A percentile compares a stretch with the other conserved stretches of the same genome.
phyloP scores from a whole-genome alignment of 2,888 invertebrate species.

The Himalopsyche kuldschensis region DNA sequence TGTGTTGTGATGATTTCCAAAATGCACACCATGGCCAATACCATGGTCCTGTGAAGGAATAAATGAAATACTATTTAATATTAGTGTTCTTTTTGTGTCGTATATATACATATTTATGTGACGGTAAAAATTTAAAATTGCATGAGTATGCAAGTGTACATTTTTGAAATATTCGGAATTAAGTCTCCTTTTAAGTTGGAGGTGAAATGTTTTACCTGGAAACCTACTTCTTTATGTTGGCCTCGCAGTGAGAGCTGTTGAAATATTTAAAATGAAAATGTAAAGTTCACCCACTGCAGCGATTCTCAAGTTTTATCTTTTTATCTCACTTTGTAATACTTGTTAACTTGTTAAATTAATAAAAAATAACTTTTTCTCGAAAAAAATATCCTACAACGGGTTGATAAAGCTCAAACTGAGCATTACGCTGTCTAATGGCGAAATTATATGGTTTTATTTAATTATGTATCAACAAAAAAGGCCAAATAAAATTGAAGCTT shows the following conservation, averaged over 20 bases:
- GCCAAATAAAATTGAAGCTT: too few relatives aligned
- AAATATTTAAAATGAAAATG: background rate
- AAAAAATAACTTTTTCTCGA: background rate
- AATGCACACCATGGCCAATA: conserved; percentile 71
- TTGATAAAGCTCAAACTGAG: too few relatives aligned
- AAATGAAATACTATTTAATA: too few relatives aligned
- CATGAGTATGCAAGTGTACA: background rate
- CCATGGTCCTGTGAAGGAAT: conserved; percentile 55
- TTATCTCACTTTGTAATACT: background rate
- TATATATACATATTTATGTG: too few relatives aligned
- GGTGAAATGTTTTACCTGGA: background rate
- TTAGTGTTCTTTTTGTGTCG: too few relatives aligned
- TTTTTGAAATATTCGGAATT: background rate
- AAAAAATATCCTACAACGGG: too few relatives aligned
- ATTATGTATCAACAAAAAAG: too few relatives aligned
- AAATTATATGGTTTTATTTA: too few relatives aligned
- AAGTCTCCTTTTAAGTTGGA: background rate
- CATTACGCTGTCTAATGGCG: too few relatives aligned
- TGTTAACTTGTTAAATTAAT: background rate
- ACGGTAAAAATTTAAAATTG: too few relatives aligned
- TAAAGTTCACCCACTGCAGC: background rate
- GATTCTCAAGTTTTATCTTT: background rate
- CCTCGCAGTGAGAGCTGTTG: background rate
- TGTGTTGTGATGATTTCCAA: conserved; percentile 77
- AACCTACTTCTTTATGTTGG: background rate